phyloP scores from a whole-genome alignment of 2,888 invertebrate species.

The Macrosoma leucophasiata region DNA sequence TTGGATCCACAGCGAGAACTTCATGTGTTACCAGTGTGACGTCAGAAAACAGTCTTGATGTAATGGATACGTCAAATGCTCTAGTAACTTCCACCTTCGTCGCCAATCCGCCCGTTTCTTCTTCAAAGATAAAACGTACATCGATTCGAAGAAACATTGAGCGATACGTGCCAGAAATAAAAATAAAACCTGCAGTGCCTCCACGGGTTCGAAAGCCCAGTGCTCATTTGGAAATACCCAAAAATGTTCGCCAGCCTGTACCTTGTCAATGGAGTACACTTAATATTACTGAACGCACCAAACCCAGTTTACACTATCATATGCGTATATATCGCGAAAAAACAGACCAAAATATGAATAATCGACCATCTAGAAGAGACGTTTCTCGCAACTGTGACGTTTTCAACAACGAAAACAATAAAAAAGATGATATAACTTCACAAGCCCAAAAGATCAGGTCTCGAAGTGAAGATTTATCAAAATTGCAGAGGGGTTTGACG shows the following conservation, averaged over 20 bases:
- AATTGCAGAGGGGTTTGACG: slow-evolving; percentile 57
- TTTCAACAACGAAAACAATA: slow-evolving; percentile 41
- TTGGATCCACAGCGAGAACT: slow-evolving; percentile 82
- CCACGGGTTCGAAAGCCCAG: slow-evolving; percentile 66
- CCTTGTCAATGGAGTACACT: slow-evolving; percentile 69
- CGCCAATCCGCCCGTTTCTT: slow-evolving; percentile 59
- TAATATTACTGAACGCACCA: slow-evolving; percentile 63
- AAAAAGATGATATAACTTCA: slow-evolving; percentile 30
- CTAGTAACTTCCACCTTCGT: slow-evolving; percentile 69
- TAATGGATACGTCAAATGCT: slow-evolving; percentile 68
- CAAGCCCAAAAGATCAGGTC: slow-evolving; percentile 53
- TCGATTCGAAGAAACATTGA: slow-evolving; percentile 65
- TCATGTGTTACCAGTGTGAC: slow-evolving; percentile 77
- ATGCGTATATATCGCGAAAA: slow-evolving; percentile 68
- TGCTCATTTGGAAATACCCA: slow-evolving; percentile 62
- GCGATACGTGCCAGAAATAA: slow-evolving; percentile 58
- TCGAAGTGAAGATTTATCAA: slow-evolving; percentile 66
- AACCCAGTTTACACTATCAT: slow-evolving; percentile 69
- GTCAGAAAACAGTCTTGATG: slow-evolving; percentile 74
- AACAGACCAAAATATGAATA: slow-evolving; percentile 35
- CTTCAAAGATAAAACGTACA: slow-evolving; percentile 67
- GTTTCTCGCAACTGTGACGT: slow-evolving; percentile 52
- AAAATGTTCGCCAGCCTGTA: slow-evolving; percentile 59
- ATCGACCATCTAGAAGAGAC: slow-evolving; percentile 48
- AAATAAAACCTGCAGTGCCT: slow-evolving; percentile 61